A percentile compares a stretch with the other conserved stretches of the same genome.
Conservation (phyloP, 1,140 invertebrate species). For the Acyrthosiphon pisum region DNA sequence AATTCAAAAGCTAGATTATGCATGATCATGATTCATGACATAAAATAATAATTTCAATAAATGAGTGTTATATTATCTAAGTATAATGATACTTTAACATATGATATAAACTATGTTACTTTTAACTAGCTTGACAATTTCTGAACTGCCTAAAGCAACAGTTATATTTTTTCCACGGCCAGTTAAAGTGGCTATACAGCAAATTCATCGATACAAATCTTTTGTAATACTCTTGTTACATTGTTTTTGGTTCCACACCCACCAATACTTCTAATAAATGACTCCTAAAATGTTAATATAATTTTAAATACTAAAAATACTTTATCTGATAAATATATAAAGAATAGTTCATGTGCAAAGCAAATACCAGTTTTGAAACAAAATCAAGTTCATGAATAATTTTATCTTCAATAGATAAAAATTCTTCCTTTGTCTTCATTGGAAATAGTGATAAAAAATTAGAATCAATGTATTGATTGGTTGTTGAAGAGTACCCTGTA, state of each 20-base stretch:
- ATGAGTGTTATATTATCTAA: no score
- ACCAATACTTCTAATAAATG: conserved; percentile 5
- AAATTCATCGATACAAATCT: background rate
- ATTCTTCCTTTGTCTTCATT: background rate
- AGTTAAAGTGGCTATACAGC: background rate
- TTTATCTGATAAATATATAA: background rate
- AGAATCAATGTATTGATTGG: background rate
- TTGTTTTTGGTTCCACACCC: background rate
- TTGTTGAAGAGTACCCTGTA: background rate
- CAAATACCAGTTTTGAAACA: background rate
- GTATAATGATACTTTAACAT: no score
- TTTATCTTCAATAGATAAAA: background rate
- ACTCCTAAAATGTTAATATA: background rate
- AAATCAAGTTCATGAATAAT: background rate
- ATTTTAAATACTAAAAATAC: background rate
- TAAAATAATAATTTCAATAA: no score
- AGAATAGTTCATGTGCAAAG: background rate
- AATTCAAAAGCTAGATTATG: background rate
- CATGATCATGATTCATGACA: no score
- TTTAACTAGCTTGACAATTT: background rate
- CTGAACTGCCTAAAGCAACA: background rate
- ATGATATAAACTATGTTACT: background rate
- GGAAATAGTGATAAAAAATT: conserved; percentile 10
- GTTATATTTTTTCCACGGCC: conserved; percentile 17
- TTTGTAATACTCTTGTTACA: no score